Base-by-base conservation (phyloP, 2,888 invertebrate species). In the Drosophila aldrichi region DNA sequence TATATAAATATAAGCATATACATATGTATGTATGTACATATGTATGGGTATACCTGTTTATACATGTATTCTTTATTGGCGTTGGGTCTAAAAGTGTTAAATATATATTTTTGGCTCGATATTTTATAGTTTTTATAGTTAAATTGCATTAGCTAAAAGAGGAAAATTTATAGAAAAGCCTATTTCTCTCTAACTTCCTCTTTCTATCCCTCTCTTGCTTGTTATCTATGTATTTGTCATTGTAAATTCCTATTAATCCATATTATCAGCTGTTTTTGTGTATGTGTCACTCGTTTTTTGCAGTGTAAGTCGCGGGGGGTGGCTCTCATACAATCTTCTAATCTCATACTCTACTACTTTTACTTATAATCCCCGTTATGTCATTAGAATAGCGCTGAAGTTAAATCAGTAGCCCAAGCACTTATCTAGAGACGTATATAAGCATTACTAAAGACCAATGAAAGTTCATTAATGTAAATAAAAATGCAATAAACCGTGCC, bases 41-140 rank as follows among this genome's bases (percentile, higher is more conserved):
- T 34, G 4, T 36, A 10, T 22, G 10, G n/a, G 6, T 36, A 20
- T n/a, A 20, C 14, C n/a, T 48, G 38, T 34, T 20, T 61, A 34
- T 59, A 25, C 56, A 49, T 63, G 40, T 77, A 46, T 62, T 61
- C 25, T 60, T 56, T 61, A 69, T 81, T 83, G 84, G 85, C 85
- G 71, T 61, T 69, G 59, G 58, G 69, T 69, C 77, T 66, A 74
- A 75, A 74, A 68, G 73, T 84, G 71, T 77, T 84, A 67, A 82
- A 74, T 54, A 32, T 77, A 73, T 74, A 2, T 10, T 49, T 70
- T 79, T 77, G 78, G 63, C 68, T 54, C 69, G 70, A 77, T 77
- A 74, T 70, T 77, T 74, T 62, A 82, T 52, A 73, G 86, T 74
- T 85, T 88, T 79, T 75, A 82, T 56, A 65, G 49, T 46, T 59